A percentile compares a stretch with the other conserved stretches of the same genome.
Conservation (phyloP, 2,113 vertebrate species). For the Hippocampus mohnikei region DNA sequence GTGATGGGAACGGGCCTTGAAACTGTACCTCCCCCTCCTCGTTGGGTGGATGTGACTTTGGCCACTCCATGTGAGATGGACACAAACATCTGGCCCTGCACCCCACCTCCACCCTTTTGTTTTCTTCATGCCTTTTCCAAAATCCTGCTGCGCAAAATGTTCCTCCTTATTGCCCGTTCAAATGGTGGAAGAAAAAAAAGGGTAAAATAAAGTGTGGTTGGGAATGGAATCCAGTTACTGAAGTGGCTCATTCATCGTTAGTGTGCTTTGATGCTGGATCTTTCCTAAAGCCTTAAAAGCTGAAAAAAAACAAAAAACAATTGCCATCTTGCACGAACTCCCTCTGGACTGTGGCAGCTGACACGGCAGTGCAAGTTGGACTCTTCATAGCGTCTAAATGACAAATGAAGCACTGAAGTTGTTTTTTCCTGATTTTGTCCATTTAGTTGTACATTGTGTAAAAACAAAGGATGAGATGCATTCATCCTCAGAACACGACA, state of each 20-base stretch:
- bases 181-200: conserved; percentile 1
- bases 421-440: conserved; percentile 12
- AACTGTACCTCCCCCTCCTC: conserved; percentile 13
- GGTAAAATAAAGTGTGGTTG: conserved; percentile 1
- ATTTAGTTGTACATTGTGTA: conserved; percentile 29
- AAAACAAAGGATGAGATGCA: conserved; percentile 6
- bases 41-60: conserved; percentile 37
- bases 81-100: conserved; percentile 11
- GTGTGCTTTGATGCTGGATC: conserved; percentile 43
- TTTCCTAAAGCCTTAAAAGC: conserved; percentile 54
- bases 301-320: background rate
- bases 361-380: conserved; percentile 18
- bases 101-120: background rate
- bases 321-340: conserved; percentile 30
- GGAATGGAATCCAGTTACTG: conserved; percentile 13
- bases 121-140: conserved; percentile 9
- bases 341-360: conserved; percentile 36
- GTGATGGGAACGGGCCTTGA: conserved; percentile 46
- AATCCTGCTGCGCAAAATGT: conserved; percentile 30
- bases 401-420: conserved; percentile 28
- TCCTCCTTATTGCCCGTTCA: conserved; percentile 34
- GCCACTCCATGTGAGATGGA: conserved; percentile 28
- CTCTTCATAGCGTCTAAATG: conserved; percentile 24
- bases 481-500: conserved; percentile 39
- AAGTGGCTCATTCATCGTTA: conserved; percentile 42